Evolutionary conservation across 2,888 invertebrate genomes (phyloP).

Genomic region (Syritta pipiens): DNA sequence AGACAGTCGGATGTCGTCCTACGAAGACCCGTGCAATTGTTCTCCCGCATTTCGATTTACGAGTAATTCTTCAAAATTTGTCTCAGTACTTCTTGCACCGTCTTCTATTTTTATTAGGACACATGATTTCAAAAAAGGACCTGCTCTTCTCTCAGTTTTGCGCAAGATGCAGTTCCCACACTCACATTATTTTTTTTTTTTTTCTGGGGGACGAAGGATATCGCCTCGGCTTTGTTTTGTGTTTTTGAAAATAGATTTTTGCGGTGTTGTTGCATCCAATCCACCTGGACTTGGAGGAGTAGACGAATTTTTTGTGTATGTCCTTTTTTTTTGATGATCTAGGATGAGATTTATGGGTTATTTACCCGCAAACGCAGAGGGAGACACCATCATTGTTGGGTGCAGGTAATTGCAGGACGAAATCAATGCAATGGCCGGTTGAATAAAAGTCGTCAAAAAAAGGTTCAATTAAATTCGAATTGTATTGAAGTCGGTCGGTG

Average conservation of each 20-base stretch:
- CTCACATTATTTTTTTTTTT: slow-evolving; percentile 1
- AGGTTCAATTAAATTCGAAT: slow-evolving; percentile 65
- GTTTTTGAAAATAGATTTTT: slow-evolving; percentile 45
- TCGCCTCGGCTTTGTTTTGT: background rate
- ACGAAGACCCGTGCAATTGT: slow-evolving; percentile 40
- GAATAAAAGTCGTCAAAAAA: slow-evolving; percentile 54
- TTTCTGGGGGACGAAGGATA: slow-evolving; percentile 27
- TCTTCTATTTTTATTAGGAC: no score
- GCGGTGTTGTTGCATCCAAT: slow-evolving; percentile 44
- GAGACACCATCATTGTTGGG: slow-evolving; percentile 27
- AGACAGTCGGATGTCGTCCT: slow-evolving; percentile 49
- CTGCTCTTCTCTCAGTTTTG: slow-evolving; percentile 58
- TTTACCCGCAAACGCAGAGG: slow-evolving; percentile 28
- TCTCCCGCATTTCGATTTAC: slow-evolving; percentile 48
- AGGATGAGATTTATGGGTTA: slow-evolving; percentile 64
- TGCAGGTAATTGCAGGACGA: slow-evolving; percentile 54
- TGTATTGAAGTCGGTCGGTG: slow-evolving; percentile 39
- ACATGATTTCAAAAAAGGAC: slow-evolving; percentile 43
- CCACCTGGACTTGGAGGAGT: slow-evolving; percentile 58
- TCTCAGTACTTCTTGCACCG: no score
- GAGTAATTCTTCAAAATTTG: slow-evolving; percentile 37
- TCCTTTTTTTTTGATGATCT: slow-evolving; percentile 36
- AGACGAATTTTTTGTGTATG: slow-evolving; percentile 46
- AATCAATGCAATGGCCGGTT: slow-evolving; percentile 35
- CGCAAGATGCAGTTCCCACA: slow-evolving; percentile 69